Base-by-base conservation (phyloP, 1,140 invertebrate genomes). In the Rhagoletis pomonella region DNA sequence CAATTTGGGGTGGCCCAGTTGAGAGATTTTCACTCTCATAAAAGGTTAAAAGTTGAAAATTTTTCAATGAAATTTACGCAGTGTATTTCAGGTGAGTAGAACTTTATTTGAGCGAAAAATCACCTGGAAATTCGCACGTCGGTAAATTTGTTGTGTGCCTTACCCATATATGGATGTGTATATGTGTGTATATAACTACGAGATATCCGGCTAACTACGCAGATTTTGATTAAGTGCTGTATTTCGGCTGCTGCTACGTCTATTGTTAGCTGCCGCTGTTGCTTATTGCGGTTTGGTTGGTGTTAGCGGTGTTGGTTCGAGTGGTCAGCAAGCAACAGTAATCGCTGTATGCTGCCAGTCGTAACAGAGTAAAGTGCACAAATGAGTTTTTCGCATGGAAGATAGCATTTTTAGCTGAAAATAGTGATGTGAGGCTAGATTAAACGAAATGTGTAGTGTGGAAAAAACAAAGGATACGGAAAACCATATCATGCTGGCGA, bases 181-280 rank as follows among this genome's bases (percentile, higher is more conserved):
- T 4, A 19, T 29, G n/a, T 17, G 17, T 77, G 5, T 77, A 47
- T 81, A 55, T 58, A 3, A n/a, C n/a, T 81, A 81, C 73, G 73
- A 55, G 47, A 1, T 47, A 12, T n/a, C 29, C 39, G 67, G 5
- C 44, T 9, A 81, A 50, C 14, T 81, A 55, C 47, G 55, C 73
- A 19, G 73, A 81, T 81, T 81, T 81, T 81, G 73, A 81, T 81
- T 81, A 81, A 81, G 73, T 81, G 47, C 73, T 14, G n/a, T 42
- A 29, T 81, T 81, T 81, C 47, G 73, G 47, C 73, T 67, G 47
- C 3, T 12, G 67, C 73, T 19, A 12, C n/a, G 17, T 55, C 47
- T 47, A 50, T 58, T 81, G 47, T 81, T 19, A 47, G 47, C 47
- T 81, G 73, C 47, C 47, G 29, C 14, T 81, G 73, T 44, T n/a